phyloP scores from a whole-genome alignment of 2,888 invertebrate species.

The Deilephila elpenor region DNA sequence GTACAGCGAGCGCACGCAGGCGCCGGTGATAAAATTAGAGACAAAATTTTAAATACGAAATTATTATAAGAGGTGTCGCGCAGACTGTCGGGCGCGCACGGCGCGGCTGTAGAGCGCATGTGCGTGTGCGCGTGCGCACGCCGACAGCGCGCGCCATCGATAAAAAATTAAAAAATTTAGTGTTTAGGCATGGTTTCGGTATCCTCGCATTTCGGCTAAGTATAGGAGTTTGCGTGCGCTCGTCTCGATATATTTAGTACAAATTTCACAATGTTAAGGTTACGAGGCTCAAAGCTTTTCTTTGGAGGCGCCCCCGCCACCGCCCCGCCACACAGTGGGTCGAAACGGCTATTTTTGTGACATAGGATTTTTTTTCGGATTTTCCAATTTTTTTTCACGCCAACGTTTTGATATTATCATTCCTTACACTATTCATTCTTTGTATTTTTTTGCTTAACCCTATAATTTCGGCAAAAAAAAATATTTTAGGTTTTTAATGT shows the following conservation, averaged over 20 bases:
- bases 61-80: conserved; percentile 71
- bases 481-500: no score
- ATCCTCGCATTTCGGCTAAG: conserved; percentile 85
- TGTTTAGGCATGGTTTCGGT: conserved; percentile 83
- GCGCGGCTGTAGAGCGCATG: conserved; percentile 50
- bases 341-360: no score
- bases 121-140: conserved; percentile 44
- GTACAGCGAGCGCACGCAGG: conserved; percentile 80
- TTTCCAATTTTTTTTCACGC: no score
- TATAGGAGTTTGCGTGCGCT: conserved; percentile 80
- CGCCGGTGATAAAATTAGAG: conserved; percentile 81
- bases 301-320: conserved; percentile 72
- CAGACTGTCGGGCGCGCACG: conserved; percentile 48
- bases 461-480: no score
- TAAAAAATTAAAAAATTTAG: conserved; percentile 69
- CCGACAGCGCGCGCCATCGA: conserved; percentile 44
- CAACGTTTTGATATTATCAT: no score
- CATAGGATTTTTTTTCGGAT: no score
- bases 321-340: no score
- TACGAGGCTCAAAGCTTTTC: conserved; percentile 85
- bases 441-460: no score
- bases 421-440: no score
- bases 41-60: conserved; percentile 80
- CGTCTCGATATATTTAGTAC: conserved; percentile 84
- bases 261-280: conserved; percentile 85